Evolutionary conservation across 2,113 vertebrate genomes (phyloP), one percentile per base, ranked within the genome.

Genomic region (Oenanthe oenanthe): DNA sequence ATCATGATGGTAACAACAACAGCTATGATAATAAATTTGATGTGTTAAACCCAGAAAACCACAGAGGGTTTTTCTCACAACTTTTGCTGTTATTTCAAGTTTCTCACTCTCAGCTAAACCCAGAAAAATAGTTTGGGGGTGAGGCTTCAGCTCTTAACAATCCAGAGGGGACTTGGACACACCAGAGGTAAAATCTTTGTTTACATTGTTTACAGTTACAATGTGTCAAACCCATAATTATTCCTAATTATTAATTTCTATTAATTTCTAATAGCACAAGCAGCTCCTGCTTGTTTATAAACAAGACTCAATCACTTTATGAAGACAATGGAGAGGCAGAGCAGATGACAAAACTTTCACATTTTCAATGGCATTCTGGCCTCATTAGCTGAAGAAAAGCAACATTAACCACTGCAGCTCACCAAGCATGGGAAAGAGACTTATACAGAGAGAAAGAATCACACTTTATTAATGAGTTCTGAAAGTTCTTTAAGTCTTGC

Each of bases 381-480:
- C 77, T 87, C 85, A 79, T 94, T 89, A 85, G 43, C 61, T 88
- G 75, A 32, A 40, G 87, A 78, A 94, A 91, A 85, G 70, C 65
- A 91, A 74, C 85, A 85, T 93, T 82, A 93, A 57, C 61, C 57
- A 63, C 61, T 28, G 36, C 76, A 91, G 61, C 43, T 81, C 43
- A 48, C 18, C 48, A 89, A 78, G 63, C 40, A 87, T 21, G 26
- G 34, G 21, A 66, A 38, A 87, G 19, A 32, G 10, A 73, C 60
- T 92, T 38, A 53, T 79, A 91, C 25, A 83, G 2, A 82, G 29
- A 77, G 40, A 79, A 60, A 62, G 65, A 89, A 88, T 54, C 8
- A 62, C 7, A 7, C 38, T 76, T 73, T 53, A 85, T 73, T 88
- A 92, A 83, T 45, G 78, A 79, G 22, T 73, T 73, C 29, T 73